Evolutionary conservation across 2,888 invertebrate species (phyloP).

Genomic region (Drosophila ezoana): DNA sequence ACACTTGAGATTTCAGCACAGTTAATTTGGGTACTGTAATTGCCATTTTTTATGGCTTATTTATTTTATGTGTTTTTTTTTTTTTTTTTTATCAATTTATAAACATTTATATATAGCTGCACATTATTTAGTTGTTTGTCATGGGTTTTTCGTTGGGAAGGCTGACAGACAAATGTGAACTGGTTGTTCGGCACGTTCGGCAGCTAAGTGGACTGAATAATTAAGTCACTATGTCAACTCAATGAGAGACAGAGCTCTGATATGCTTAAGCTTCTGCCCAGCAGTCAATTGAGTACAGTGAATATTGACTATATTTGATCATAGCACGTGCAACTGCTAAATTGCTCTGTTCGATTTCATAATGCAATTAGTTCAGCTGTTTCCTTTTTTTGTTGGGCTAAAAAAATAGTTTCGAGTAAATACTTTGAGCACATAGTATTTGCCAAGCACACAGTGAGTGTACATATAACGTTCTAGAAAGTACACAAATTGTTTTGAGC

Average conservation of each 20-base stretch:
- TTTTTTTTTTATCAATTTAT: conserved; percentile 36
- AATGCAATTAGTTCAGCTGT: conserved; percentile 24
- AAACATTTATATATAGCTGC: conserved; percentile 5
- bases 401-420: conserved; percentile 5
- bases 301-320: conserved; percentile 1
- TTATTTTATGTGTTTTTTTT: conserved; percentile 14
- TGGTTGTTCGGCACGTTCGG: conserved; percentile 48
- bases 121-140: conserved; percentile 63
- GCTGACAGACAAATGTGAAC: conserved; percentile 19
- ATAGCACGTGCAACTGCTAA: not conserved
- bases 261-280: conserved; percentile 1
- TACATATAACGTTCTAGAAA: not conserved
- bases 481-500: not conserved
- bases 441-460: not conserved
- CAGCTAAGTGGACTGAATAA: conserved; percentile 46
- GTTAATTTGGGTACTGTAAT: conserved; percentile 24
- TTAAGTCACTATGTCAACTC: conserved; percentile 67
- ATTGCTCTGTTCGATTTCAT: conserved; percentile 1
- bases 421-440: not conserved
- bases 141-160: conserved; percentile 24
- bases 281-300: conserved; percentile 31
- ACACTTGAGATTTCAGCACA: conserved; percentile 25
- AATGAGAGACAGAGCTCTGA: conserved; percentile 26
- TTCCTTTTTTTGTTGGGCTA: not conserved
- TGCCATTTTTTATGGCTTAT: conserved; percentile 21